A percentile compares a stretch with the other conserved stretches of the same genome.
phyloP scores from a whole-genome alignment of 2,797 vertebrate species.

The Hemitrygon akajei region DNA sequence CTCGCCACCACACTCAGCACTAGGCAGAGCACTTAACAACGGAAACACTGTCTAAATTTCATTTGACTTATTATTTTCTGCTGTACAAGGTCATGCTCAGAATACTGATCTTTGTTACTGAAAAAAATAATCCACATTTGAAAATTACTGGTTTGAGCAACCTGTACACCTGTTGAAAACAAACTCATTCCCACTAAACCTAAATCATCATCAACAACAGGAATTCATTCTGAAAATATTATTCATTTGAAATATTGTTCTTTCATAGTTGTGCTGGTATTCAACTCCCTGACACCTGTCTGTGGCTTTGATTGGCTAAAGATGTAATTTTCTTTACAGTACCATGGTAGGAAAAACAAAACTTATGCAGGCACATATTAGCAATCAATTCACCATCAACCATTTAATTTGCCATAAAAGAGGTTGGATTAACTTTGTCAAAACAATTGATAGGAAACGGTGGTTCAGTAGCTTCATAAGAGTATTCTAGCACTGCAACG shows the following conservation, averaged over 20 bases:
- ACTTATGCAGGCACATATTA: background rate
- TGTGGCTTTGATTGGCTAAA: background rate
- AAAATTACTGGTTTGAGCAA: background rate
- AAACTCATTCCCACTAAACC: background rate
- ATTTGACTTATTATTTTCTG: background rate
- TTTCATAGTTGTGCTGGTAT: background rate
- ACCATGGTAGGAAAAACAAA: background rate
- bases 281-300: background rate
- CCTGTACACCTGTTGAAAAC: background rate
- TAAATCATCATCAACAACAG: background rate
- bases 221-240: background rate
- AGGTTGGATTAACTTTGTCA: background rate
- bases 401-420: background rate
- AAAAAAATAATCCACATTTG: background rate
- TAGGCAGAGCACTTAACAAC: background rate
- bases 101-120: background rate
- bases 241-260: background rate
- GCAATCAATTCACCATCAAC: background rate
- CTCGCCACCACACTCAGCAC: background rate
- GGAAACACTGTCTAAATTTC: background rate
- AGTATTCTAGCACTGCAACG: background rate
- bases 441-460: background rate
- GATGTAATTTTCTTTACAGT: background rate
- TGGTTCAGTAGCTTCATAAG: background rate
- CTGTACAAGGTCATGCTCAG: background rate